Evolutionary conservation across 2,113 vertebrate genomes (phyloP).

Genomic region (Miniopterus natalensis): DNA sequence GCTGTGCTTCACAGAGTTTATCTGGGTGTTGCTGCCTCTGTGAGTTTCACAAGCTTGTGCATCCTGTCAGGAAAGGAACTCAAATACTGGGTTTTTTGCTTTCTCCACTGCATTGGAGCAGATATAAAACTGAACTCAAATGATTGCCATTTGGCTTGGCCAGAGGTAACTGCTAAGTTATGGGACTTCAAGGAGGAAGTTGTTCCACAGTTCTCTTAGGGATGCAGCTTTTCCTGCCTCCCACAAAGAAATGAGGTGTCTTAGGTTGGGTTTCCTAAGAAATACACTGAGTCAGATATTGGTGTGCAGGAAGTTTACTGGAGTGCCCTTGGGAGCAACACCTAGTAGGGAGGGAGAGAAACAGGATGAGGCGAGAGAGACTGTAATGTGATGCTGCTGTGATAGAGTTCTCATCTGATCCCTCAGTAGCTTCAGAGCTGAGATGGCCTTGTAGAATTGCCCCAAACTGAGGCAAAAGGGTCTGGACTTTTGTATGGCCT

Average conservation of each 20-base stretch:
- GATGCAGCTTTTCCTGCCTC: neutral
- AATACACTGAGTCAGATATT: conserved; percentile 39
- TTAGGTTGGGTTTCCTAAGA: conserved; percentile 1
- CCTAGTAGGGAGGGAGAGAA: neutral
- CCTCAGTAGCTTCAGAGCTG: neutral
- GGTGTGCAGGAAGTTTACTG: neutral
- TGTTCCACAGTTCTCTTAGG: neutral
- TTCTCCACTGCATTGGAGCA: neutral
- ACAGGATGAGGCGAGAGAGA: neutral
- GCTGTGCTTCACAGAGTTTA: neutral
- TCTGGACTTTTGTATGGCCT: neutral
- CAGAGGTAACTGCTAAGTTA: neutral
- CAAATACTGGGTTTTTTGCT: neutral
- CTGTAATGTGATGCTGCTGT: neutral
- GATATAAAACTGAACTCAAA: neutral
- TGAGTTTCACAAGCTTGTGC: conserved; percentile 42
- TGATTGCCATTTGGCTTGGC: neutral
- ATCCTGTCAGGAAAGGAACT: conserved; percentile 46
- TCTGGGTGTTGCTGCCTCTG: conserved; percentile 34
- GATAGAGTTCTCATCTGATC: neutral
- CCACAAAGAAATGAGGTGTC: neutral
- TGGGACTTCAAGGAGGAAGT: conserved; percentile 23
- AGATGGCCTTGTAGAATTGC: neutral
- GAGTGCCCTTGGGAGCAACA: neutral
- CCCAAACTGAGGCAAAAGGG: neutral